A percentile compares a stretch with the other conserved stretches of the same genome.
phyloP scores from a whole-genome alignment of 2,888 invertebrate species.

The Chesias legatella region DNA sequence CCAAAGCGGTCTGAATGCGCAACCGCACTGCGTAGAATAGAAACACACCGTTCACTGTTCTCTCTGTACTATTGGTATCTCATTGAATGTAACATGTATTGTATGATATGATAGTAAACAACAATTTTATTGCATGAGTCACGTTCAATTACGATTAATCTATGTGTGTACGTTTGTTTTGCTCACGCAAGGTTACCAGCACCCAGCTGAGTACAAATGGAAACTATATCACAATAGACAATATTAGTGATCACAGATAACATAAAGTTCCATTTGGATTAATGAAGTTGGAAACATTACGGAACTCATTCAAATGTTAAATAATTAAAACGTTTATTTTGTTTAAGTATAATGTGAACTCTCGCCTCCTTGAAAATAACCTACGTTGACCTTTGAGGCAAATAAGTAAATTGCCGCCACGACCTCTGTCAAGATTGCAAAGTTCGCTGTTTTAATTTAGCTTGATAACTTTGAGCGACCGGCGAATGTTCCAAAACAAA shows the following conservation, averaged over 20 bases:
- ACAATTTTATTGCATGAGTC: conserved; percentile 26
- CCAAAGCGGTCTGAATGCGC: not conserved
- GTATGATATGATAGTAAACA: conserved; percentile 26
- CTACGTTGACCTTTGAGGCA: conserved; percentile 16
- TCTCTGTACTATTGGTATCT: conserved; percentile 17
- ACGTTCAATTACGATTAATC: conserved; percentile 25
- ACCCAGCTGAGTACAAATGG: conserved; percentile 15
- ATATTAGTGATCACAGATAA: conserved; percentile 1
- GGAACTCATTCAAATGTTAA: not conserved
- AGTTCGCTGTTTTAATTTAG: conserved; percentile 21
- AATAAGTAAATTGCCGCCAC: conserved; percentile 24
- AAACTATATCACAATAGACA: conserved; percentile 5
- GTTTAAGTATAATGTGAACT: conserved; percentile 8
- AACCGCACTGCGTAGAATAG: conserved; percentile 11
- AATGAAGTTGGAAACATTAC: not conserved
- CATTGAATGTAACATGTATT: conserved; percentile 15
- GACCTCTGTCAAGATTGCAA: conserved; percentile 24
- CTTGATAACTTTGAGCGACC: conserved; percentile 17
- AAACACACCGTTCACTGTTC: conserved; percentile 9
- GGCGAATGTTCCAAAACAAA: conserved; percentile 19
- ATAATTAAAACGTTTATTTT: not conserved
- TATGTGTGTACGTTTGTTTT: conserved; percentile 20
- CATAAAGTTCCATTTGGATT: not conserved
- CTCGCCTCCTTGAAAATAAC: conserved; percentile 8
- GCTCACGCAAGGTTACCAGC: conserved; percentile 17